phyloP scores from a whole-genome alignment of 2,888 invertebrate genomes.

The Sicus ferrugineus region DNA sequence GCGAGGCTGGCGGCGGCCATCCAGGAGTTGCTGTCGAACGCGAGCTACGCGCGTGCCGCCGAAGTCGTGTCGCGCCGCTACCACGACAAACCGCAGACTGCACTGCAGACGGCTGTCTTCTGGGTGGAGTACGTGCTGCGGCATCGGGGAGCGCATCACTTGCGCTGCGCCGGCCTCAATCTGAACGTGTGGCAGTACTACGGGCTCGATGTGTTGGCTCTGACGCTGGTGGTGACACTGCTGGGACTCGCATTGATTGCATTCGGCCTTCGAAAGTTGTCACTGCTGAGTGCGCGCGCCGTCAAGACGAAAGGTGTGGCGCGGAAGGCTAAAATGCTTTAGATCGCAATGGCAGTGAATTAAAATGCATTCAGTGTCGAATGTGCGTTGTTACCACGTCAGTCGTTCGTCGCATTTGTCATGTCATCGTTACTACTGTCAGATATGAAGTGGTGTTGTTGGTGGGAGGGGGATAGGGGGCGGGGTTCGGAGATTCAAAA shows the following conservation, averaged over 20 bases:
- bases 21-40: slow-evolving; percentile 38
- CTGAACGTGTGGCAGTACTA: slow-evolving; percentile 45
- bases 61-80: slow-evolving; percentile 42
- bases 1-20: slow-evolving; percentile 46
- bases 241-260: not conserved
- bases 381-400: too few species aligned
- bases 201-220: slow-evolving; percentile 42
- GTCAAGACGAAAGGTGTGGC: too few species aligned
- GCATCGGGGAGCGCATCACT: slow-evolving; percentile 49
- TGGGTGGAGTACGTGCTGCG: slow-evolving; percentile 50
- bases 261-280: too few species aligned
- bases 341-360: too few species aligned
- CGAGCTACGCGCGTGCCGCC: slow-evolving; percentile 37
- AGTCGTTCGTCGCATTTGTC: too few species aligned
- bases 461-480: too few species aligned
- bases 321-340: too few species aligned
- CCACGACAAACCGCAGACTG: slow-evolving; percentile 47
- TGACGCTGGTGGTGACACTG: not conserved
- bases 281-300: too few species aligned
- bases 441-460: too few species aligned
- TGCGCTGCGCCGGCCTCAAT: slow-evolving; percentile 46
- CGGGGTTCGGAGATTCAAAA: too few species aligned
- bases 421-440: too few species aligned
- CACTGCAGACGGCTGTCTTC: slow-evolving; percentile 46
- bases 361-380: too few species aligned